Evolutionary conservation across 2,113 vertebrate species (phyloP).

Genomic region (Rafetus swinhoei): DNA sequence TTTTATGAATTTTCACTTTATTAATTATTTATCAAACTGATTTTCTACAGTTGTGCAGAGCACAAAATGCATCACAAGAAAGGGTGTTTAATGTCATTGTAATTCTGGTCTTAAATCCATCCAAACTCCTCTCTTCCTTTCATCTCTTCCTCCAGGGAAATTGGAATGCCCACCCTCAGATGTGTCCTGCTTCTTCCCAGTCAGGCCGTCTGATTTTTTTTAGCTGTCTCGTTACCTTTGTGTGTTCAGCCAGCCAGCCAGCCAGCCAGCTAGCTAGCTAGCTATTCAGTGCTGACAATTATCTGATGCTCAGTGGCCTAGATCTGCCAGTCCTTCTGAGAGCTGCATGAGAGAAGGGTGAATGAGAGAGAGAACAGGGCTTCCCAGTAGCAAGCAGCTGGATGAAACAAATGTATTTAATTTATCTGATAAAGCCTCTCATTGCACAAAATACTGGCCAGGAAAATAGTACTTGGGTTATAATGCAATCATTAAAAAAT

Average conservation of each 20-base stretch:
- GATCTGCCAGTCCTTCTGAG: constrained; percentile 32
- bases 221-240: constrained; percentile 24
- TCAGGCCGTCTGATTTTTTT: background rate
- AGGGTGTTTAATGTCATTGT: background rate
- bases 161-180: background rate
- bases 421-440: background rate
- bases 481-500: background rate
- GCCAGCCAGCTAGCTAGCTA: background rate
- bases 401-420: background rate
- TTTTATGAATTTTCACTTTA: constrained; percentile 6
- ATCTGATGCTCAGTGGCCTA: constrained; percentile 58
- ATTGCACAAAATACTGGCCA: background rate
- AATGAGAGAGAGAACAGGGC: background rate
- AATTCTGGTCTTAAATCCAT: background rate
- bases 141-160: background rate
- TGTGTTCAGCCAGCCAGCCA: background rate
- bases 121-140: background rate
- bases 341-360: background rate
- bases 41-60: accelerated
- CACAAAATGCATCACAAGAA: background rate
- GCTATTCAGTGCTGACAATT: constrained; percentile 33
- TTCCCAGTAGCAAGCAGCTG: background rate
- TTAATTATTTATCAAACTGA: constrained; percentile 10
- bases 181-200: constrained; percentile 22
- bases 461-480: background rate